phyloP scores from a whole-genome alignment of 2,888 invertebrate genomes.

The Drosophila emarginata region DNA sequence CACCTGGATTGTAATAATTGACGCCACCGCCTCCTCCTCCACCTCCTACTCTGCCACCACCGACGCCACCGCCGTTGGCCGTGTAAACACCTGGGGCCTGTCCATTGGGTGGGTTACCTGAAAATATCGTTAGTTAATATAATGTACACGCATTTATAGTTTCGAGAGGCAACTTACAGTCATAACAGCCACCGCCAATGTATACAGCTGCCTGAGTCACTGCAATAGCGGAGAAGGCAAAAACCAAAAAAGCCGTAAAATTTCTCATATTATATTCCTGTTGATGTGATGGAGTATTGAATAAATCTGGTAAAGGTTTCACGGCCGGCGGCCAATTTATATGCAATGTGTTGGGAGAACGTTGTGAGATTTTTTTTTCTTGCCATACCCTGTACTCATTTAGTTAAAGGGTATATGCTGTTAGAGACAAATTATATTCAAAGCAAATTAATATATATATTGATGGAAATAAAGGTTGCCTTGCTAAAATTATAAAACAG shows the following conservation, averaged over 20 bases:
- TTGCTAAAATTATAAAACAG: too few relatives aligned
- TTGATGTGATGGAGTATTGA: constrained; percentile 33
- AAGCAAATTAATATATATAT: too few relatives aligned
- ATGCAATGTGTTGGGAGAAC: constrained; percentile 41
- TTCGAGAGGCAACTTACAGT: constrained; percentile 53
- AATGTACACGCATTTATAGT: neutral
- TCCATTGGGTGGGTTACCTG: constrained; percentile 66
- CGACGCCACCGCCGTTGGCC: constrained; percentile 21
- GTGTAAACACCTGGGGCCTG: constrained; percentile 61
- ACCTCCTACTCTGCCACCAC: constrained; percentile 8
- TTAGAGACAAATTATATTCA: neutral
- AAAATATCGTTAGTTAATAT: constrained; percentile 20
- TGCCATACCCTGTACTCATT: neutral
- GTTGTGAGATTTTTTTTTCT: constrained; percentile 28
- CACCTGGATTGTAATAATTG: constrained; percentile 17
- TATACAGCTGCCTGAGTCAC: constrained; percentile 64
- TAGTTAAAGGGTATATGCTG: neutral
- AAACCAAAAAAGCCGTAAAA: constrained; percentile 42
- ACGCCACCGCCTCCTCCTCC: neutral
- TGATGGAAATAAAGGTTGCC: too few relatives aligned
- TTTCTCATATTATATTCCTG: constrained; percentile 44
- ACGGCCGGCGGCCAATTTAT: constrained; percentile 47
- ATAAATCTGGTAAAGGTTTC: constrained; percentile 55
- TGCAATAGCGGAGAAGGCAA: constrained; percentile 46
- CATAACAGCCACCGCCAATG: constrained; percentile 68